These are phyloP conservation scores for Caenorhabditis panamensis DNA, from an alignment of 2,888 invertebrate species.

Conservation along the genomic window DNA sequence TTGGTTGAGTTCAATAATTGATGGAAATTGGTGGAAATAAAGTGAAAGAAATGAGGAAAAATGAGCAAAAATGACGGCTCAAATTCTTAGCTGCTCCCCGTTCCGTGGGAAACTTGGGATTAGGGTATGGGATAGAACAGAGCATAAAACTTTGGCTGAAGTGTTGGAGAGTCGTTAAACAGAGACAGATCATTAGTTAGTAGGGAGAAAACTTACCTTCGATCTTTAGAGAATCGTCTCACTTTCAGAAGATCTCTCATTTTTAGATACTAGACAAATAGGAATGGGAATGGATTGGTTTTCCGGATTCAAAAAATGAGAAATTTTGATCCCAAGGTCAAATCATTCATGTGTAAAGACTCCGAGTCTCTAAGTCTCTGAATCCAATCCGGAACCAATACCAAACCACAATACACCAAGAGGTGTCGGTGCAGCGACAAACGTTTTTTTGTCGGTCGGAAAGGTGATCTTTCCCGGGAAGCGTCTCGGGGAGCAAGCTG, in stretches of 20 bases:
- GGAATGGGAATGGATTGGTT: too few relatives aligned
- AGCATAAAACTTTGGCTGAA: slow-evolving; percentile 11
- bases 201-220: slow-evolving; percentile 20
- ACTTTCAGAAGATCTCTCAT: slow-evolving; percentile 43
- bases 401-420: not conserved
- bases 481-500: slow-evolving; percentile 3
- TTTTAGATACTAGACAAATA: not conserved
- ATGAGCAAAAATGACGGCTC: too few relatives aligned
- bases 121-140: not conserved
- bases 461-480: slow-evolving; percentile 38
- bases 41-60: not conserved
- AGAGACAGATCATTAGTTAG: not conserved
- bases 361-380: not conserved
- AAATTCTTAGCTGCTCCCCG: not conserved
- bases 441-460: slow-evolving; percentile 20
- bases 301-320: not conserved
- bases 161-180: not conserved
- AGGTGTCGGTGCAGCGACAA: not conserved
- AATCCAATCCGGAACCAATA: not conserved
- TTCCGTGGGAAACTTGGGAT: slow-evolving; percentile 32
- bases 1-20: not conserved
- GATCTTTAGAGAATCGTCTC: slow-evolving; percentile 33
- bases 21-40: not conserved
- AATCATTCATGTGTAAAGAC: slow-evolving; percentile 14
- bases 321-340: not conserved